A percentile compares a stretch with the other conserved stretches of the same genome.
Evolutionary conservation across 2,113 vertebrate species (phyloP).

Genomic region (Gymnorhina tibicen): DNA sequence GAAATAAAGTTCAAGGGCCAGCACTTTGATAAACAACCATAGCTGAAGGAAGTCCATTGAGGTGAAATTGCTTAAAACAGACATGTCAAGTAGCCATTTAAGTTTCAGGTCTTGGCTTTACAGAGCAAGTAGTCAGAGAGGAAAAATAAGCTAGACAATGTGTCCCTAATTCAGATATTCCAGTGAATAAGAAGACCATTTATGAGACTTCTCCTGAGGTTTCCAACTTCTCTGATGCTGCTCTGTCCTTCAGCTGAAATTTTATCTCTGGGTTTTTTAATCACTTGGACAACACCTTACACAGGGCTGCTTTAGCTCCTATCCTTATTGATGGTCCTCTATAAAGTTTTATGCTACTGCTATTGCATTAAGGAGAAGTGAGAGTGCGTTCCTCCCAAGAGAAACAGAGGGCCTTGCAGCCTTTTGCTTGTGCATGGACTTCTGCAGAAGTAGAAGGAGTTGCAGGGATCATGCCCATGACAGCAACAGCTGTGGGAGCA

Average conservation of each 20-base stretch:
- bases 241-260: neutral
- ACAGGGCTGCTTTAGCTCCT: neutral
- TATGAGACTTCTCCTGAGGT: neutral
- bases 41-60: neutral
- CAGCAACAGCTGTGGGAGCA: neutral
- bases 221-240: neutral
- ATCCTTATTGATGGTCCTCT: neutral
- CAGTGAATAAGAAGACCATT: neutral
- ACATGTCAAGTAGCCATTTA: neutral
- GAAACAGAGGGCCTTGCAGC: neutral
- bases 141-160: neutral
- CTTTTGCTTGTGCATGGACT: neutral
- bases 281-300: neutral
- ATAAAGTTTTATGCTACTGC: neutral
- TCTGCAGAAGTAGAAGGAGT: neutral
- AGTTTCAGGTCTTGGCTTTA: neutral
- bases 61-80: constrained; percentile 13
- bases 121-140: neutral
- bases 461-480: neutral
- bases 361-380: neutral
- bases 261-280: neutral
- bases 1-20: constrained; percentile 30
- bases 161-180: neutral
- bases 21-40: neutral
- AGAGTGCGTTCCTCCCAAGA: neutral